Conservation (phyloP, 2,888 invertebrate genomes). For the Agrotis puta region DNA sequence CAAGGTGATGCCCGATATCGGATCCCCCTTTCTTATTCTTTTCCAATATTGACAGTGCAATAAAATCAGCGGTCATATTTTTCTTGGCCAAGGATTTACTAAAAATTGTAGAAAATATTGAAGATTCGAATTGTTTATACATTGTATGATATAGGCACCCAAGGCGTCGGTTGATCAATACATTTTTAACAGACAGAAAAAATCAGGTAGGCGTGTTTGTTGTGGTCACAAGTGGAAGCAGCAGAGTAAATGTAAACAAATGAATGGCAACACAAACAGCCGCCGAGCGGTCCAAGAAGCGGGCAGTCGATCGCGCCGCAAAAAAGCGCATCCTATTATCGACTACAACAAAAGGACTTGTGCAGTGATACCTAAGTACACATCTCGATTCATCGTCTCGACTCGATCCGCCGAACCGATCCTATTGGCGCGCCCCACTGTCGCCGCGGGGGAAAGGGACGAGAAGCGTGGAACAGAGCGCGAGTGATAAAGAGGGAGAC, state of each 20-base stretch:
- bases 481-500: constrained; percentile 87
- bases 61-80: constrained; percentile 18
- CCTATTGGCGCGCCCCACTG: constrained; percentile 91
- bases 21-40: constrained; percentile 55
- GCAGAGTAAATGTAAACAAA: constrained; percentile 78
- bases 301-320: constrained; percentile 84
- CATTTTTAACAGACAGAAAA: constrained; percentile 56
- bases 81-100: not conserved
- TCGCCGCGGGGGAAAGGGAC: constrained; percentile 86
- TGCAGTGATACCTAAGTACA: constrained; percentile 91
- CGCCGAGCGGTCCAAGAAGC: constrained; percentile 74
- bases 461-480: constrained; percentile 69
- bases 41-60: constrained; percentile 34
- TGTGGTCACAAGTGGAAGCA: constrained; percentile 64
- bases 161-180: constrained; percentile 57
- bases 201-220: constrained; percentile 68
- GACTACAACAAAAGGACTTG: constrained; percentile 91
- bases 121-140: not conserved
- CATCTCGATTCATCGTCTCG: constrained; percentile 91
- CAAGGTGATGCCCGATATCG: constrained; percentile 76
- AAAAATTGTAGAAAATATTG: constrained; percentile 3
- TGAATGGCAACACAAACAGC: constrained; percentile 68
- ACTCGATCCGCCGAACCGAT: constrained; percentile 90
- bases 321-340: constrained; percentile 91
- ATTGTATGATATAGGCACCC: constrained; percentile 21